These are phyloP conservation scores for Mechanitis messenoides DNA, from an alignment of 2,888 invertebrate species.

Conservation along the genomic window DNA sequence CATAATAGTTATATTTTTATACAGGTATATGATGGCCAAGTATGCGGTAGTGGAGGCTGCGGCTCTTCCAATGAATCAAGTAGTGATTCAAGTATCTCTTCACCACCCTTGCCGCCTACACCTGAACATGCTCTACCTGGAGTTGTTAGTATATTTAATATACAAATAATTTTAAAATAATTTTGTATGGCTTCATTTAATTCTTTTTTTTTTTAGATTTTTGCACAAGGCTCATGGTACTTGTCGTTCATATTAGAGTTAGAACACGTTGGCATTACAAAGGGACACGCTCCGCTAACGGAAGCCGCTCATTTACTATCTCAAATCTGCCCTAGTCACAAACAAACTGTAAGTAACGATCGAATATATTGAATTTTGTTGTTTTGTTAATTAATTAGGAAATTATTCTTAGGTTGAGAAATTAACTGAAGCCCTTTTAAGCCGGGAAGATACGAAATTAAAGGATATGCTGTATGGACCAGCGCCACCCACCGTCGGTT, in stretches of 20 bases:
- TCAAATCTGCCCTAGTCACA: constrained; percentile 87
- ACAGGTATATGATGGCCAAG: constrained; percentile 68
- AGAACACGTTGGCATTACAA: constrained; percentile 90
- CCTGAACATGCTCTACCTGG: constrained; percentile 94
- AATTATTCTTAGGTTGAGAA: constrained; percentile 52
- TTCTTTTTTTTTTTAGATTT: constrained; percentile 41
- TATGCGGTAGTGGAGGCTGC: constrained; percentile 68
- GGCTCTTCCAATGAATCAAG: constrained; percentile 85
- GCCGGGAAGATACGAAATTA: constrained; percentile 61
- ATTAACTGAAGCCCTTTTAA: constrained; percentile 63
- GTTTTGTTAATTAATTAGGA: neutral
- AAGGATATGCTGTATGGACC: constrained; percentile 69
- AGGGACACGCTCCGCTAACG: constrained; percentile 86
- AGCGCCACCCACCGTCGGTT: constrained; percentile 68
- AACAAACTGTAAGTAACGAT: constrained; percentile 70
- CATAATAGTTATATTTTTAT: constrained; percentile 9
- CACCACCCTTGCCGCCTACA: constrained; percentile 91
- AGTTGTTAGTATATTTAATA: constrained; percentile 79
- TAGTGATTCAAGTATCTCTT: constrained; percentile 95
- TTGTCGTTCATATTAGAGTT: constrained; percentile 89
- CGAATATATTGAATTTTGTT: constrained; percentile 6
- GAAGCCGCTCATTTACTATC: constrained; percentile 89
- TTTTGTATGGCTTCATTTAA: neutral
- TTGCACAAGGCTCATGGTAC: constrained; percentile 87
- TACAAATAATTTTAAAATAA: neutral